Evolutionary conservation across 2,113 vertebrate genomes (phyloP).

Genomic region (Amphiprion ocellaris): DNA sequence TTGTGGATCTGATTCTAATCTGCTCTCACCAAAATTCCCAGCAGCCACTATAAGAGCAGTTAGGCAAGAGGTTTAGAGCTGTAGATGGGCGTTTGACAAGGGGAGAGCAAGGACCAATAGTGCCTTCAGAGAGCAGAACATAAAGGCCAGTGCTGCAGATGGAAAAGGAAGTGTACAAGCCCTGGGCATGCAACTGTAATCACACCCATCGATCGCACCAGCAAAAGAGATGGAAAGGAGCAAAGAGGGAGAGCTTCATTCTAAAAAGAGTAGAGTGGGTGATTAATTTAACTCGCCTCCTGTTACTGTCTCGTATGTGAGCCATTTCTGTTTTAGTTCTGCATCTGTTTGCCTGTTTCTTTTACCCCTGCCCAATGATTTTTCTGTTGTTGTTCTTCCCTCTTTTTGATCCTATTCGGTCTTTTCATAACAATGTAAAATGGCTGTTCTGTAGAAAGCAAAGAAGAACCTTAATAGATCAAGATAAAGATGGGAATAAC

Average conservation of each 20-base stretch:
- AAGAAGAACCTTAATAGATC: conserved; percentile 2
- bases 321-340: conserved; percentile 20
- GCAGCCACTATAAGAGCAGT: conserved; percentile 62
- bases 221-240: conserved; percentile 39
- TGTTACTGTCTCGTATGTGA: conserved; percentile 36
- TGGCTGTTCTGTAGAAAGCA: conserved; percentile 8
- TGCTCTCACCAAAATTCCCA: conserved; percentile 10
- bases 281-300: conserved; percentile 62
- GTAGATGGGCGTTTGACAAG: conserved; percentile 52
- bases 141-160: conserved; percentile 48
- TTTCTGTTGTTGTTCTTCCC: neutral
- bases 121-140: conserved; percentile 33
- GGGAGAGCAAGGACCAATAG: conserved; percentile 27
- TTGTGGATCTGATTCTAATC: neutral
- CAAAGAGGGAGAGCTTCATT: conserved; percentile 23
- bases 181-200: conserved; percentile 63
- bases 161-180: conserved; percentile 65
- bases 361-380: neutral
- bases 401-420: neutral
- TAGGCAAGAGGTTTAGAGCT: conserved; percentile 53
- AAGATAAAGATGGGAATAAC: conserved; percentile 11
- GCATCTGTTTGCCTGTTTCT: conserved; percentile 15
- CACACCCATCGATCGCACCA: conserved; percentile 59
- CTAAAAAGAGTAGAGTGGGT: conserved; percentile 35
- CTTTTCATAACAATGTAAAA: conserved; percentile 12